Evolutionary conservation across 2,113 vertebrate species (phyloP), one percentile per base, ranked within the genome.

Genomic region (Phalacrocorax aristotelis): DNA sequence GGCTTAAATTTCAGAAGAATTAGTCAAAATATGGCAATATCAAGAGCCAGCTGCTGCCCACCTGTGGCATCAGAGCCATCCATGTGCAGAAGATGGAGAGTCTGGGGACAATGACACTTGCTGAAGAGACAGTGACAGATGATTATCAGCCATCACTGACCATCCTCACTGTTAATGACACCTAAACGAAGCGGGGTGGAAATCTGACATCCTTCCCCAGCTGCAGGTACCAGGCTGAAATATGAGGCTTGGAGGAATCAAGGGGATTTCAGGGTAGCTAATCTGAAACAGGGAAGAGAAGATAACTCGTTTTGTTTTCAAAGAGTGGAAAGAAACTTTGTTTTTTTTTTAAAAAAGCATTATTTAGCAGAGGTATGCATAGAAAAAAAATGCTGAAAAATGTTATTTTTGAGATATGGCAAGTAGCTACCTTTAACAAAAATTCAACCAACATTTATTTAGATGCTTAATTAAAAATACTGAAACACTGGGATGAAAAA

Each of bases 211-310:
- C 30, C 29, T 76, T 78, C 11, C 34, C 52, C 60, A 54, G 42
- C 40, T 76, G 48, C 51, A 82, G 26, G 17, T 52, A 42, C 10
- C 34, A 22, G 10, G 48, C 69, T 54, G 61, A 65, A 58, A 44
- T 16, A 40, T 0, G 0, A 25, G 18, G 26, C 8, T 4, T 30
- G 46, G n/a, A 81, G 34, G 20, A 79, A 83, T 16, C 34, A 27
- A 15, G 5, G 23, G 40, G 55, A 84, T 78, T 72, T 91, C 46
- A 78, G 55, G 46, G 52, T 10, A 64, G 22, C n/a, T 81, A 23
- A 30, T 30, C 15, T 64, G 75, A 88, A 88, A 66, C 32, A 23
- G 34, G 75, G 25, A 36, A 91, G 21, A 60, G 17, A 77, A 34
- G 18, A 83, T 32, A 51, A 21, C 2, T 36, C 9, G 5, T 20